Conservation (phyloP, 2,888 invertebrate species). For the Heteromurus nitidus region DNA sequence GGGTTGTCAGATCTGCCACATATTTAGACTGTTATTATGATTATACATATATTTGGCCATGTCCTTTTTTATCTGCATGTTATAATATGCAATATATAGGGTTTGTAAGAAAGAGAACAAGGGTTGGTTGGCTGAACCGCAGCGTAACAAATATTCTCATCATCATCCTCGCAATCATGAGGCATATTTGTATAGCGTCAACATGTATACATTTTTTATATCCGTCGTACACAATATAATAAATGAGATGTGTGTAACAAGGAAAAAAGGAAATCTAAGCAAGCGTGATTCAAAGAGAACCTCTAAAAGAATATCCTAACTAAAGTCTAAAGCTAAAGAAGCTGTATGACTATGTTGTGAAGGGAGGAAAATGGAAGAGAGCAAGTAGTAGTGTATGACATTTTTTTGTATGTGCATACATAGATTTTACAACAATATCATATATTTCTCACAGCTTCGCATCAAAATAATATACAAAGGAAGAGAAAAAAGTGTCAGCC, state of each 20-base stretch:
- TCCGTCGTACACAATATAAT: neutral
- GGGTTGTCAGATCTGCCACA: slow-evolving; percentile 34
- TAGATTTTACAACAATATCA: slow-evolving; percentile 24
- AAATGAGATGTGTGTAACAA: neutral
- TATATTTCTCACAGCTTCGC: slow-evolving; percentile 16
- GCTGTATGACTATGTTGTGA: neutral
- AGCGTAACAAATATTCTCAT: slow-evolving; percentile 20
- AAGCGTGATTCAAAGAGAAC: slow-evolving; percentile 5
- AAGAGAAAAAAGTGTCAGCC: slow-evolving; percentile 41
- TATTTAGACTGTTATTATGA: slow-evolving; percentile 39
- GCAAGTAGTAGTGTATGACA: too few relatives aligned
- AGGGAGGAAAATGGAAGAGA: slow-evolving; percentile 23
- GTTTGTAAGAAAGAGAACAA: slow-evolving; percentile 15
- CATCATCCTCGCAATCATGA: neutral
- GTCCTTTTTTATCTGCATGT: slow-evolving; percentile 19
- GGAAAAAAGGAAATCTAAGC: slow-evolving; percentile 23
- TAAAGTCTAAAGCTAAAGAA: slow-evolving; percentile 37
- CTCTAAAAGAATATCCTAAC: slow-evolving; percentile 11
- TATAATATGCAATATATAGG: slow-evolving; percentile 18
- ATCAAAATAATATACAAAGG: slow-evolving; percentile 35
- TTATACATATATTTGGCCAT: slow-evolving; percentile 30
- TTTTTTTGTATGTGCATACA: slow-evolving; percentile 33
- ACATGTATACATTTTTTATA: neutral
- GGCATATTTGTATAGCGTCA: neutral
- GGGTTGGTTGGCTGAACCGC: slow-evolving; percentile 20